Conservation (phyloP, 1,140 invertebrate species). For the Plutomurus gul region DNA sequence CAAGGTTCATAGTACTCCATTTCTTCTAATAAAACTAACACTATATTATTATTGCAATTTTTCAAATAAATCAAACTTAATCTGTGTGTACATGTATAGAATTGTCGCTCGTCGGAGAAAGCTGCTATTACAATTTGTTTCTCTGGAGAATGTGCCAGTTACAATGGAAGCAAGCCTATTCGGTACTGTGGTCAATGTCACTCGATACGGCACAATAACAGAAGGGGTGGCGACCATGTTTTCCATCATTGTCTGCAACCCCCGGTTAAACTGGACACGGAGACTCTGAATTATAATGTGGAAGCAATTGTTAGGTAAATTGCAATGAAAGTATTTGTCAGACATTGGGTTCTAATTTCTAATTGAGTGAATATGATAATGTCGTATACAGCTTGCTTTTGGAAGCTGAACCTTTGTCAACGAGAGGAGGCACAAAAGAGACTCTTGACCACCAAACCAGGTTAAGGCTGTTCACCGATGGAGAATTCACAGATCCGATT, state of each 20-base stretch:
- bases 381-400: conserved; percentile 69
- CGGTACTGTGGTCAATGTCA: conserved; percentile 85
- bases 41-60: background rate
- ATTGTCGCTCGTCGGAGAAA: conserved; percentile 89
- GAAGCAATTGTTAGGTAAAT: conserved; percentile 91
- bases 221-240: conserved; percentile 83
- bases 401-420: conserved; percentile 75
- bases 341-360: background rate
- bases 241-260: conserved; percentile 82
- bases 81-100: conserved; percentile 72
- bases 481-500: conserved; percentile 58
- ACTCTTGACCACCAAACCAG: conserved; percentile 57
- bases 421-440: conserved; percentile 56
- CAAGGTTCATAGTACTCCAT: no score
- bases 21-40: background rate
- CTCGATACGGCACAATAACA: conserved; percentile 82
- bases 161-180: conserved; percentile 93
- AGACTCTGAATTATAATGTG: conserved; percentile 90
- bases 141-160: conserved; percentile 92
- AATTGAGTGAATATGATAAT: background rate
- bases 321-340: background rate
- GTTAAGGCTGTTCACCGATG: conserved; percentile 58
- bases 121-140: conserved; percentile 96
- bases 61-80: background rate
- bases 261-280: conserved; percentile 84